phyloP scores from a whole-genome alignment of 2,888 invertebrate species.

The Opisthograptis luteolata region DNA sequence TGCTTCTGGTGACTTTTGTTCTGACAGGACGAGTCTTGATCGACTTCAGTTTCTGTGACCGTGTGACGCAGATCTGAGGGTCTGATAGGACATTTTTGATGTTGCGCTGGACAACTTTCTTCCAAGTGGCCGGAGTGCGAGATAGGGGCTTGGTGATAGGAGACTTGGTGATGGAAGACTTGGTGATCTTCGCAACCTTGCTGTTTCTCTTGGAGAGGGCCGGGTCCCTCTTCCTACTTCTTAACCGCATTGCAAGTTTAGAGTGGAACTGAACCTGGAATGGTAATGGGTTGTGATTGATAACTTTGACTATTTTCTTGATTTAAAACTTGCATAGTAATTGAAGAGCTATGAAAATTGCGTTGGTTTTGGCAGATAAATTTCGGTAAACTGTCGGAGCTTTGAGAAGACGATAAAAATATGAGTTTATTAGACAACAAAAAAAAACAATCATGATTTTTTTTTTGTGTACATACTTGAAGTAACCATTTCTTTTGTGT shows the following conservation, averaged over 20 bases:
- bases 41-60: slow-evolving; percentile 69
- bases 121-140: slow-evolving; percentile 65
- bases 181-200: slow-evolving; percentile 60
- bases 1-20: slow-evolving; percentile 61
- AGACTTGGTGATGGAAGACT: slow-evolving; percentile 60
- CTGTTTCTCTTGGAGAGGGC: slow-evolving; percentile 75
- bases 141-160: slow-evolving; percentile 53
- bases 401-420: too few species aligned
- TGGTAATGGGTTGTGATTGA: too few species aligned
- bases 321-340: too few species aligned
- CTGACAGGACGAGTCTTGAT: slow-evolving; percentile 58
- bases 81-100: slow-evolving; percentile 68
- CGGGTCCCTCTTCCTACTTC: slow-evolving; percentile 87
- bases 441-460: too few species aligned
- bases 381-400: too few species aligned
- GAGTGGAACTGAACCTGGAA: slow-evolving; percentile 62
- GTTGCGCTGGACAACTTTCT: slow-evolving; percentile 63
- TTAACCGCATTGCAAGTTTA: slow-evolving; percentile 86
- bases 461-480: background rate
- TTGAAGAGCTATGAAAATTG: too few species aligned
- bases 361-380: too few species aligned
- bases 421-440: too few species aligned
- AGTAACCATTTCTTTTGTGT: too few species aligned
- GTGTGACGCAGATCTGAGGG: slow-evolving; percentile 61
- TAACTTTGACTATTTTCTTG: too few species aligned